Percentiles rank a stretch among this genome's conserved stretches.
These are phyloP conservation scores for Setophaga petechia DNA, from an alignment of 2,113 vertebrate genomes.

Conservation along the genomic window DNA sequence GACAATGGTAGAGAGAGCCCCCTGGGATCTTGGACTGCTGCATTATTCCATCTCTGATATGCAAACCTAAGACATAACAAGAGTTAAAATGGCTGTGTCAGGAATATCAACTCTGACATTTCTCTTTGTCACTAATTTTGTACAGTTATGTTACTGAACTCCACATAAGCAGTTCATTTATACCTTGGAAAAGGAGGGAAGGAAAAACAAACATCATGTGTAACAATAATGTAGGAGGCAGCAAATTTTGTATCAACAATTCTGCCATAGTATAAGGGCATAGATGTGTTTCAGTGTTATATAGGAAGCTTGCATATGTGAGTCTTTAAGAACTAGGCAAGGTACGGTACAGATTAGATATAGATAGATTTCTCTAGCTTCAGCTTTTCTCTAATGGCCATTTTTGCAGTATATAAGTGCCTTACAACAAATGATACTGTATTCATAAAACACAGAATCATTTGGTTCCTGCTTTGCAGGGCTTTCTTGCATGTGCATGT, in stretches of 20 bases:
- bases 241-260: constrained; percentile 6
- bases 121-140: constrained; percentile 63
- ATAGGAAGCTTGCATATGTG: neutral
- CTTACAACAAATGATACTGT: neutral
- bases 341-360: neutral
- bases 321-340: neutral
- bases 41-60: constrained; percentile 55
- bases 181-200: constrained; percentile 17
- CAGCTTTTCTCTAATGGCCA: neutral
- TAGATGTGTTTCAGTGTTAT: neutral
- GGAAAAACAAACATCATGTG: neutral
- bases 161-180: constrained; percentile 40
- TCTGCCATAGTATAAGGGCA: neutral
- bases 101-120: constrained; percentile 41
- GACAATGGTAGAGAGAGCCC: constrained; percentile 34
- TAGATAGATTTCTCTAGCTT: neutral
- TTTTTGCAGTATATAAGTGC: neutral
- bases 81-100: constrained; percentile 50
- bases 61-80: constrained; percentile 35
- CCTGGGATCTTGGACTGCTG: constrained; percentile 33
- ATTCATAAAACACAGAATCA: neutral
- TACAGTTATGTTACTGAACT: constrained; percentile 30
- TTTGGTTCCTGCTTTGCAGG: neutral
- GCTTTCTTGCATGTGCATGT: neutral
- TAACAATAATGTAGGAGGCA: neutral